Percentiles rank a stretch among this genome's conserved stretches.
These are phyloP conservation scores for Troides helena DNA, from an alignment of 2,888 invertebrate genomes.

Conservation along the genomic window DNA sequence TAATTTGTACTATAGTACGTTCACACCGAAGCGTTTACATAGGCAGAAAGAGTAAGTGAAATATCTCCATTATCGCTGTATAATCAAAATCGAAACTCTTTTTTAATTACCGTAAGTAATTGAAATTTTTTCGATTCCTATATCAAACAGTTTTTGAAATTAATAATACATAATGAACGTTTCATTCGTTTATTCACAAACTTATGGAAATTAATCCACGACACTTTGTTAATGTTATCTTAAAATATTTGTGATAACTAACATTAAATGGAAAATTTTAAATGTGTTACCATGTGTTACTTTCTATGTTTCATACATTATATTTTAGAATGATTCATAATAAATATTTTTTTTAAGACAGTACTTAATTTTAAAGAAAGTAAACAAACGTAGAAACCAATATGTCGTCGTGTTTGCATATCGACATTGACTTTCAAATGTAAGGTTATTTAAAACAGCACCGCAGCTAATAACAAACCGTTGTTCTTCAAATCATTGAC, in stretches of 20 bases:
- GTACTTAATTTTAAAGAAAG: neutral
- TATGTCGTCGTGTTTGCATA: slow-evolving; percentile 2
- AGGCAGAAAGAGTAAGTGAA: slow-evolving; percentile 3
- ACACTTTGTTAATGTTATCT: no score
- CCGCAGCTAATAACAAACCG: neutral
- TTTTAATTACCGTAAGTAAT: neutral
- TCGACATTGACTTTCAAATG: slow-evolving; percentile 18
- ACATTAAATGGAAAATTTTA: no score
- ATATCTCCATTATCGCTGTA: neutral
- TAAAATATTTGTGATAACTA: no score
- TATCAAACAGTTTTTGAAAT: neutral
- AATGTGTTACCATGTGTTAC: no score
- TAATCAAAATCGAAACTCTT: neutral
- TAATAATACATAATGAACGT: no score
- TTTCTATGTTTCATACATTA: no score
- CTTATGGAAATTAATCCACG: no score
- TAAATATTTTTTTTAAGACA: neutral
- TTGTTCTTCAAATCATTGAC: no score
- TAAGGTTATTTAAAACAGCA: slow-evolving; percentile 15
- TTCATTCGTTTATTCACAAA: no score
- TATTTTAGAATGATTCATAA: neutral
- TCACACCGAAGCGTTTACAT: slow-evolving; percentile 10
- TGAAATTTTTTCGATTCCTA: neutral
- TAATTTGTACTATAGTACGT: slow-evolving; percentile 16
- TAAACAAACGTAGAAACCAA: neutral